Evolutionary conservation across 2,888 invertebrate genomes (phyloP).

Genomic region (Zootermopsis nevadensis): DNA sequence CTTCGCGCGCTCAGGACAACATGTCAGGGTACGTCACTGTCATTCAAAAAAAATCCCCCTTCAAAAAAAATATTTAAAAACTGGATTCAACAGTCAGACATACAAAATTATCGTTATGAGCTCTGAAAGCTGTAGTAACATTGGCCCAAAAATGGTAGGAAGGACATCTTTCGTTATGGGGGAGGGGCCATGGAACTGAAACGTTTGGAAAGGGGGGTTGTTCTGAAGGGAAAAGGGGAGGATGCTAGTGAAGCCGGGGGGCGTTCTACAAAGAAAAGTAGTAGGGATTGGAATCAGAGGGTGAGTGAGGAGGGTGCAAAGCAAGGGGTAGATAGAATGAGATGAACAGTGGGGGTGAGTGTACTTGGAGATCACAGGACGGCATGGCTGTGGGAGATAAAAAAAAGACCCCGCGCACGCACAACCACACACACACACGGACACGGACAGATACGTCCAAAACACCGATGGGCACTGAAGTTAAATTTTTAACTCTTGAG

Average conservation of each 20-base stretch:
- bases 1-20: neutral
- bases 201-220: neutral
- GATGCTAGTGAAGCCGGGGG: conserved; percentile 13
- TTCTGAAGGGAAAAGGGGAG: neutral
- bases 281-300: neutral
- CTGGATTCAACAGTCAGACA: conserved; percentile 33
- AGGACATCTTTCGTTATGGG: conserved; percentile 33
- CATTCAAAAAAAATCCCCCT: conserved; percentile 10
- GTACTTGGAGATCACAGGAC: conserved; percentile 14
- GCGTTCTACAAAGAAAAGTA: conserved; percentile 10
- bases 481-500: conserved; percentile 35
- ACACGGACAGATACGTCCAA: conserved; percentile 36
- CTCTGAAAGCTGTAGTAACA: conserved; percentile 30
- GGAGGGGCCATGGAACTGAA: conserved; percentile 21
- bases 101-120: conserved; percentile 33
- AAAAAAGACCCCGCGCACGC: conserved; percentile 19
- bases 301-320: neutral
- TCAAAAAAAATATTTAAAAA: conserved; percentile 11
- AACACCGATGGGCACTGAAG: conserved; percentile 36
- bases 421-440: too few species aligned
- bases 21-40: conserved; percentile 26
- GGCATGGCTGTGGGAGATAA: conserved; percentile 33
- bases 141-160: conserved; percentile 31
- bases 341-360: neutral
- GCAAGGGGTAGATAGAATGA: conserved; percentile 16